Conservation (phyloP, 2,888 invertebrate species). For the Nephrotoma flavescens region DNA sequence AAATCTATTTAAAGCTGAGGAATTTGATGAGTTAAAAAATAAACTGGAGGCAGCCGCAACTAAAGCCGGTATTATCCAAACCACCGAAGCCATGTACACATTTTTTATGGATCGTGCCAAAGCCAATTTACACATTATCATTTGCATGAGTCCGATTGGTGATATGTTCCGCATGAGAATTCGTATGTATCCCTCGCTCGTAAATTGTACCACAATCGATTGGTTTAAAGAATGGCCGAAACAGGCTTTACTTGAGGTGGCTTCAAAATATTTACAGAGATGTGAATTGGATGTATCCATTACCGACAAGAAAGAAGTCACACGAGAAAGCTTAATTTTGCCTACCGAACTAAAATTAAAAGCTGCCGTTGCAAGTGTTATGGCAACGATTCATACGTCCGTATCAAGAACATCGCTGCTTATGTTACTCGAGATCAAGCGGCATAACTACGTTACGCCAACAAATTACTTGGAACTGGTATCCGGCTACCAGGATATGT, state of each 20-base stretch:
- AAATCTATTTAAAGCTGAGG: conserved; percentile 74
- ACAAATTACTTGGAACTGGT: conserved; percentile 78
- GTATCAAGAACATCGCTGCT: conserved; percentile 54
- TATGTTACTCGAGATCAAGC: conserved; percentile 64
- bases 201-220: conserved; percentile 78
- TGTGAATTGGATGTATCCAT: conserved; percentile 57
- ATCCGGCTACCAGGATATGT: conserved; percentile 62
- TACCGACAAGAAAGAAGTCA: conserved; percentile 37
- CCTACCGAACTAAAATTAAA: conserved; percentile 44
- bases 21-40: conserved; percentile 55
- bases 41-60: conserved; percentile 23
- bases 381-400: conserved; percentile 69
- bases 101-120: conserved; percentile 66
- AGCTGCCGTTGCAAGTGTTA: conserved; percentile 54
- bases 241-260: conserved; percentile 79
- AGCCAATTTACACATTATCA: conserved; percentile 59
- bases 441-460: conserved; percentile 79
- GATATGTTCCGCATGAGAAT: conserved; percentile 65
- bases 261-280: conserved; percentile 61
- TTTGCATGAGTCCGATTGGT: conserved; percentile 83
- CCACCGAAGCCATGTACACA: conserved; percentile 53
- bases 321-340: conserved; percentile 34
- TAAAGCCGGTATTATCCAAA: conserved; percentile 34
- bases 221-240: conserved; percentile 86
- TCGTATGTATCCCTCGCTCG: conserved; percentile 74